These are phyloP conservation scores for Vombatus ursinus DNA, from an alignment of 2,113 vertebrate species.

Conservation along the genomic window DNA sequence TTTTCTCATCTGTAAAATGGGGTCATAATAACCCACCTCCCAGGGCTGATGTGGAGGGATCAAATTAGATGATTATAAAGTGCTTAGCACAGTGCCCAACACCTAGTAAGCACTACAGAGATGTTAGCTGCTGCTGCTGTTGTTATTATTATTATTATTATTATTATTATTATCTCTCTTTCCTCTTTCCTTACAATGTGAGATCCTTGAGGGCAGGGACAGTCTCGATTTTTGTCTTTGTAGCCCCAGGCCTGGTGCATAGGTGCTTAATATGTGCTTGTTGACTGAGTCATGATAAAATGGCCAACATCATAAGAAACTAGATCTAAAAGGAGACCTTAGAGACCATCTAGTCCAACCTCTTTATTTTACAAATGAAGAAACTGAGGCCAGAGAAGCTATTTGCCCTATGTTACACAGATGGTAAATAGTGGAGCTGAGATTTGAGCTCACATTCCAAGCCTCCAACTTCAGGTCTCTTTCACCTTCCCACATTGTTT, in stretches of 20 bases:
- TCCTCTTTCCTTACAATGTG: background rate
- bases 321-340: background rate
- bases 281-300: background rate
- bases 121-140: background rate
- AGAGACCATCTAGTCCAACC: background rate
- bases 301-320: background rate
- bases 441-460: background rate
- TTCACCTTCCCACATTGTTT: background rate
- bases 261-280: background rate
- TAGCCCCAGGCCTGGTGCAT: background rate
- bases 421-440: background rate
- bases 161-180: no score
- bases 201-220: background rate
- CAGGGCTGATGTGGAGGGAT: no score
- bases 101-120: background rate
- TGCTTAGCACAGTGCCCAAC: background rate
- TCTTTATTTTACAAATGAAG: background rate
- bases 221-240: background rate
- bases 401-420: background rate
- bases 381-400: background rate
- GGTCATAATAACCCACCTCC: no score
- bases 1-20: background rate
- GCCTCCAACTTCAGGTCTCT: background rate
- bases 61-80: no score
- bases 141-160: no score